These are phyloP conservation scores for Caenorhabditis remanei DNA, from an alignment of 1,140 invertebrate species.

Conservation along the genomic window DNA sequence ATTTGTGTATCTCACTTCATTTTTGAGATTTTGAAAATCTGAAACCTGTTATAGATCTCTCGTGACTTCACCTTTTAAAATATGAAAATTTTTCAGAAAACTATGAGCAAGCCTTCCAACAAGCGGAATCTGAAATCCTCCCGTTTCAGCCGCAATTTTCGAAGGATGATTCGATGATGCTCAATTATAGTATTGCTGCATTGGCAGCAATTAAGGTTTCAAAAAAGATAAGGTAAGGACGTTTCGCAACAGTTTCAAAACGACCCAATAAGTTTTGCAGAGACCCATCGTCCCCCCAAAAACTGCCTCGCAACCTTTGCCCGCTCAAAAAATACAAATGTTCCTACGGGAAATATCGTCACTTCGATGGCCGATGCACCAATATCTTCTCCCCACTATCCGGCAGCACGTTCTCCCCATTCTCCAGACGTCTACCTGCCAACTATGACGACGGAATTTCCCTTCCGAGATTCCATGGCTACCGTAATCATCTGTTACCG, in stretches of 20 bases:
- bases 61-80: no score
- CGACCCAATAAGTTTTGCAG: no score
- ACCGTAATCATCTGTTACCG: not conserved
- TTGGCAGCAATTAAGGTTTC: not conserved
- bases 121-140: not conserved
- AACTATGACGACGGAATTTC: slow-evolving; percentile 37
- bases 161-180: not conserved
- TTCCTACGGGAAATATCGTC: slow-evolving; percentile 22
- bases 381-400: slow-evolving; percentile 25
- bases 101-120: not conserved
- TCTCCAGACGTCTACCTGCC: not conserved
- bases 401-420: slow-evolving; percentile 3
- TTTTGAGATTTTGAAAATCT: no score
- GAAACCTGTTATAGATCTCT: no score
- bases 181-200: slow-evolving; percentile 22
- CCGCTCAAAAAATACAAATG: slow-evolving; percentile 31
- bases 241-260: no score
- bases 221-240: not conserved
- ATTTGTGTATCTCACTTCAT: no score
- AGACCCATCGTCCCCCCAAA: not conserved
- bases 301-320: not conserved
- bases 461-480: not conserved
- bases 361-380: slow-evolving; percentile 14
- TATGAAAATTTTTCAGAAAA: not conserved
- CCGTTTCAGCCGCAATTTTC: not conserved